phyloP scores from a whole-genome alignment of 2,113 vertebrate genomes.

The Anoplopoma fimbria region DNA sequence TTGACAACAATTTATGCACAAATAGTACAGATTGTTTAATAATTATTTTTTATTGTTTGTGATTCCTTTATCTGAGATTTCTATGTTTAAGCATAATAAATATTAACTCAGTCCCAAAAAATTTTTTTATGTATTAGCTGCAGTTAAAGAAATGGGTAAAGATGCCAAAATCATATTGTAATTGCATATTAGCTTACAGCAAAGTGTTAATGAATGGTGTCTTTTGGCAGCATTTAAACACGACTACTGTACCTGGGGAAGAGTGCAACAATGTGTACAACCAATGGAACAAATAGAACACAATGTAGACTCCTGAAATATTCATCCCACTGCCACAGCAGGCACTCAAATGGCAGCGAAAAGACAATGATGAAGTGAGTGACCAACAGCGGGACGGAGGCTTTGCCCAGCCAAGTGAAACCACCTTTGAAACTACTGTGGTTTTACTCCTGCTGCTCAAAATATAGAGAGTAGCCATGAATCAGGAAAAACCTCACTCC shows the following conservation, averaged over 20 bases:
- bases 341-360: conserved; percentile 38
- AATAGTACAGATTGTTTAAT: neutral
- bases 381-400: conserved; percentile 51
- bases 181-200: conserved; percentile 23
- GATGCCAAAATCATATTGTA: conserved; percentile 6
- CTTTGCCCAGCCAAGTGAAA: conserved; percentile 51
- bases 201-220: conserved; percentile 31
- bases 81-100: neutral
- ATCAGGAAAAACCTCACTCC: neutral
- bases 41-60: neutral
- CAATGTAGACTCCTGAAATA: conserved; percentile 64
- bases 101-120: neutral
- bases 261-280: conserved; percentile 62
- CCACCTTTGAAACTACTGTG: conserved; percentile 21
- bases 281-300: conserved; percentile 52
- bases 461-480: conserved; percentile 14
- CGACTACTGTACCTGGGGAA: conserved; percentile 50
- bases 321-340: conserved; percentile 59
- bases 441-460: conserved; percentile 17
- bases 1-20: conserved; percentile 15
- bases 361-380: conserved; percentile 66
- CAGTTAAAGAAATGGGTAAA: neutral
- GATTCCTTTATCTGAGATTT: neutral
- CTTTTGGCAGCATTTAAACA: conserved; percentile 61
- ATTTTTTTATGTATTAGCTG: neutral